Evolutionary conservation across 2,797 vertebrate genomes (phyloP).

Genomic region (Oceanodroma leucorhoa): DNA sequence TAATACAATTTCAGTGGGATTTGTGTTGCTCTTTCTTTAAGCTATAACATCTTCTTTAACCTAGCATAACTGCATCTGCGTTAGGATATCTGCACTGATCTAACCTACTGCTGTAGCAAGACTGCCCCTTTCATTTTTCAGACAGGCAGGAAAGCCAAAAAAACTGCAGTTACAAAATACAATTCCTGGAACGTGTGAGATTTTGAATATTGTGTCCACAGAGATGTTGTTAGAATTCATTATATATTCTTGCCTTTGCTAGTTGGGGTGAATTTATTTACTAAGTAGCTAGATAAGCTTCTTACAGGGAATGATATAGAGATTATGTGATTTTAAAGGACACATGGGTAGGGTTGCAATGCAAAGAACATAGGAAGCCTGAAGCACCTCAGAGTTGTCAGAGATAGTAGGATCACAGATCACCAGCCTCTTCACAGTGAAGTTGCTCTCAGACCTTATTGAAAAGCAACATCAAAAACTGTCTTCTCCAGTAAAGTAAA

Average conservation of each 20-base stretch:
- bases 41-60: not conserved
- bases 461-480: not conserved
- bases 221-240: not conserved
- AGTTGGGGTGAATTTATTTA: not conserved
- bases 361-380: not conserved
- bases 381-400: not conserved
- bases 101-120: not conserved
- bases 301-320: not conserved
- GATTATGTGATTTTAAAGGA: not conserved
- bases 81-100: not conserved
- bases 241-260: not conserved
- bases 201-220: not conserved
- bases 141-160: not conserved
- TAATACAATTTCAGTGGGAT: not conserved
- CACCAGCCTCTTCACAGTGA: not conserved
- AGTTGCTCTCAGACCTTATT: not conserved
- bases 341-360: not conserved
- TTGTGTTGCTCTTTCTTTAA: fast-evolving
- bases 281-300: not conserved
- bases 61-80: not conserved
- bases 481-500: not conserved
- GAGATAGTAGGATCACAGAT: not conserved
- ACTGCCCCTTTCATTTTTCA: not conserved
- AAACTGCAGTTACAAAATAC: not conserved
- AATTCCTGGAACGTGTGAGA: not conserved